Base-by-base conservation (phyloP, 2,113 vertebrate species). In the Natator depressus region DNA sequence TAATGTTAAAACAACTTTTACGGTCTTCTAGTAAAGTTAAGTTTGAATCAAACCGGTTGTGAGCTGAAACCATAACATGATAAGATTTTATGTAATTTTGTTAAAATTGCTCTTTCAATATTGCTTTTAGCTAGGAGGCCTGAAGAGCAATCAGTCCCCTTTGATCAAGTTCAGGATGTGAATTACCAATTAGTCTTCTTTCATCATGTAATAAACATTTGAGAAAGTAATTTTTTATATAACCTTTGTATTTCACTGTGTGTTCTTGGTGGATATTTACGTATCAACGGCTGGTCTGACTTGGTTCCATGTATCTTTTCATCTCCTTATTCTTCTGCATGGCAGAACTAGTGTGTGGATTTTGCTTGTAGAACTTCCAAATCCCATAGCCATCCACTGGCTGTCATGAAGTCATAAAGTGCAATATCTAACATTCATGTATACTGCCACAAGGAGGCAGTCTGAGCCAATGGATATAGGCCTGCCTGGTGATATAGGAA, bases 151-250 rank as follows among this genome's bases (percentile, higher is more conserved):
- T 94, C 80, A 55, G 86, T 90, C 93, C 96, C 85, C 80, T 91
- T 91, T 69, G 75, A 93, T 79, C 59, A 53, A 94, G 84, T 93
- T 92, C 94, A 95, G 86, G 94, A 88, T 65, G 27, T 82, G 94
- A 95, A 85, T 88, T 91, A 65, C 93, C 46, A 85, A 78, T 94
- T 95, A 87, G 83, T 94, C 80, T 84, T 82, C 80, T 94, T 96
- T 96, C 93, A 94, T 95, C 5, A 1, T 81, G 87, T 97, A 97
- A 97, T 97, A 97, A 97, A 97, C 89, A 93, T 94, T 96, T 95
- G 96, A 94, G 92, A 94, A 90, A 92, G 65, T 80, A 93, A 95
- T 96, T 88, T 97, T 95, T 95, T 88, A 76, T 93, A 83, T 42
- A 90, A 82, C 94, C 84, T 97, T 97, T 94, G 93, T 91, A 93